phyloP scores from a whole-genome alignment of 2,113 vertebrate genomes.

The Ciconia boyciana region DNA sequence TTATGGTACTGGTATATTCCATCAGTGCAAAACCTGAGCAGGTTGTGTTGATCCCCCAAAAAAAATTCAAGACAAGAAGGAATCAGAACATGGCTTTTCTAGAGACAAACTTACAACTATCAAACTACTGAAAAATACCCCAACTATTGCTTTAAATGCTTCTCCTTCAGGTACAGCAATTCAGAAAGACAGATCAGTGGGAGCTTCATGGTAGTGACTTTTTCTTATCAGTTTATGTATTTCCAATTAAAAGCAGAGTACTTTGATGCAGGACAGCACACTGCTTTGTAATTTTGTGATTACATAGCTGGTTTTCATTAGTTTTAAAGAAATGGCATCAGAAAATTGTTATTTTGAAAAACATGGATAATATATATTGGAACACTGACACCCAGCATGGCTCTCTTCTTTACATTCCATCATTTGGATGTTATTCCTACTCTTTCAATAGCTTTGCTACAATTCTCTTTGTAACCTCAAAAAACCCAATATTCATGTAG shows the following conservation, averaged over 20 bases:
- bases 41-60: neutral
- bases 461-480: neutral
- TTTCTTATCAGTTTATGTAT: neutral
- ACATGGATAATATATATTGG: neutral
- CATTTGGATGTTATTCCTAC: neutral
- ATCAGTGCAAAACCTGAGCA: neutral
- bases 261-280: neutral
- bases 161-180: neutral
- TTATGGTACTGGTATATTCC: neutral
- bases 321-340: slow-evolving; percentile 5
- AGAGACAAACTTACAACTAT: neutral
- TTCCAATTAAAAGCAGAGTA: neutral
- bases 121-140: neutral
- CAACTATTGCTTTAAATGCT: neutral
- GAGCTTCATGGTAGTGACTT: neutral
- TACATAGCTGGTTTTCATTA: neutral
- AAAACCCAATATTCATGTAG: neutral
- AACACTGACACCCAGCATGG: neutral
- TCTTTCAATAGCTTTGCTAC: neutral
- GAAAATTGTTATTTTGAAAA: slow-evolving; percentile 3
- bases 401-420: neutral
- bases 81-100: neutral
- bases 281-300: neutral
- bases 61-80: neutral
- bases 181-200: neutral